Percentiles rank a stretch among this genome's conserved stretches.
phyloP scores from a whole-genome alignment of 2,888 invertebrate genomes.

The Notodonta dromedarius region DNA sequence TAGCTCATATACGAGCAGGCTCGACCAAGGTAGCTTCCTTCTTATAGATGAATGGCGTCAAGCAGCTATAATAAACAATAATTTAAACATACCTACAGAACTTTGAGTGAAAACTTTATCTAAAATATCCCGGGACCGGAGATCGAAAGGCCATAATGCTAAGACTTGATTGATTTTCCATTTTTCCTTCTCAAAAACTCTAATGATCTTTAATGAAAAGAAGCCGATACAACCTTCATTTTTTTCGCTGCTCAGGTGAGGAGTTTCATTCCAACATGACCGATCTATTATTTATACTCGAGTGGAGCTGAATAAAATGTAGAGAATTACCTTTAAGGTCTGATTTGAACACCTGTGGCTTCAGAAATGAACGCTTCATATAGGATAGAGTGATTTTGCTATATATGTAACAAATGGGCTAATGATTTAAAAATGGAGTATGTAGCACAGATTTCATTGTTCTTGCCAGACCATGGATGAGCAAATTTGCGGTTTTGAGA shows the following conservation, averaged over 20 bases:
- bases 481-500: no score
- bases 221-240: slow-evolving; percentile 63
- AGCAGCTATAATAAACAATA: background rate
- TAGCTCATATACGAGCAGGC: no score
- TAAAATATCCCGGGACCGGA: slow-evolving; percentile 30
- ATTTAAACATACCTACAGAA: background rate
- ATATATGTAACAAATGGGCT: no score
- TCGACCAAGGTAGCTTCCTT: no score
- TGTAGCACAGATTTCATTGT: no score
- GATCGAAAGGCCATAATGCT: slow-evolving; percentile 54
- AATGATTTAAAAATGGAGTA: no score
- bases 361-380: slow-evolving; percentile 25
- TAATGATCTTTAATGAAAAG: slow-evolving; percentile 80
- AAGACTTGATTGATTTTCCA: slow-evolving; percentile 67
- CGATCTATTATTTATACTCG: slow-evolving; percentile 60
- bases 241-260: slow-evolving; percentile 37
- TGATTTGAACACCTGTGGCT: slow-evolving; percentile 43
- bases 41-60: no score
- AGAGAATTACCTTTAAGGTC: slow-evolving; percentile 37
- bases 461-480: no score
- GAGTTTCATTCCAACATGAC: slow-evolving; percentile 60
- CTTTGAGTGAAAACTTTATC: background rate
- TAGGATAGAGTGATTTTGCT: slow-evolving; percentile 21
- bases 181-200: slow-evolving; percentile 71
- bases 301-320: slow-evolving; percentile 51